Conservation (phyloP, 2,113 vertebrate species). For the Pholis gunnellus region DNA sequence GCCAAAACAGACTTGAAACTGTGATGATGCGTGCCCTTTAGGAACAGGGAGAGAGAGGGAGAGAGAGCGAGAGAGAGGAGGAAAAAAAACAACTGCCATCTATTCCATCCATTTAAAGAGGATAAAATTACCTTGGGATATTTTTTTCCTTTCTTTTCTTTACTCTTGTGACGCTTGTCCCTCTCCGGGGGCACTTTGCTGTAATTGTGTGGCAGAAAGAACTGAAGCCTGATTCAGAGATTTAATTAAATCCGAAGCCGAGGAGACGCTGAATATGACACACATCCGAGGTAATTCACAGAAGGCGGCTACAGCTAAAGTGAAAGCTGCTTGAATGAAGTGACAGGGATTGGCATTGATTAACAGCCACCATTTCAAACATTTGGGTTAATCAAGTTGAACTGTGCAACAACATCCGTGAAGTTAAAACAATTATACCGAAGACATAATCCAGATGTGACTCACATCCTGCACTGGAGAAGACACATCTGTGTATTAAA, state of each 20-base stretch:
- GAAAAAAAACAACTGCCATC: slow-evolving; percentile 22
- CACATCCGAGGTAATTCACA: slow-evolving; percentile 40
- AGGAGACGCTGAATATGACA: slow-evolving; percentile 56
- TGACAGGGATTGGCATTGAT: slow-evolving; percentile 34
- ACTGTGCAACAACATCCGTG: background rate
- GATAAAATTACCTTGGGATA: slow-evolving; percentile 54
- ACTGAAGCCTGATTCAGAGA: slow-evolving; percentile 72
- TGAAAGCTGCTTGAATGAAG: slow-evolving; percentile 52
- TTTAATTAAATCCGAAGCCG: slow-evolving; percentile 76
- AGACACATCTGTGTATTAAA: slow-evolving; percentile 20
- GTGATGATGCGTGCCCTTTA: slow-evolving; percentile 59
- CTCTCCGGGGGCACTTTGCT: slow-evolving; percentile 66
- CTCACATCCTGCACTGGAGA: slow-evolving; percentile 39
- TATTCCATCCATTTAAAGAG: slow-evolving; percentile 50
- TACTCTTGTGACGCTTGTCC: slow-evolving; percentile 10
- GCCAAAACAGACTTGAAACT: slow-evolving; percentile 61
- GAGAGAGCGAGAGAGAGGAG: background rate
- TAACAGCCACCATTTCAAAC: slow-evolving; percentile 29
- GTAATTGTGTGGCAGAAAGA: slow-evolving; percentile 78
- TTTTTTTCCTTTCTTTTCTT: slow-evolving; percentile 16
- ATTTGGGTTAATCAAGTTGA: slow-evolving; percentile 3
- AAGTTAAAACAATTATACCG: slow-evolving; percentile 3
- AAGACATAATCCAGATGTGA: slow-evolving; percentile 3
- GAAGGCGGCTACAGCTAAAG: slow-evolving; percentile 27
- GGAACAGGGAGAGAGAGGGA: slow-evolving; percentile 17